Evolutionary conservation across 92 coral and sea anemone species (phyloP).

Genomic region (Pocillopora grandis): DNA sequence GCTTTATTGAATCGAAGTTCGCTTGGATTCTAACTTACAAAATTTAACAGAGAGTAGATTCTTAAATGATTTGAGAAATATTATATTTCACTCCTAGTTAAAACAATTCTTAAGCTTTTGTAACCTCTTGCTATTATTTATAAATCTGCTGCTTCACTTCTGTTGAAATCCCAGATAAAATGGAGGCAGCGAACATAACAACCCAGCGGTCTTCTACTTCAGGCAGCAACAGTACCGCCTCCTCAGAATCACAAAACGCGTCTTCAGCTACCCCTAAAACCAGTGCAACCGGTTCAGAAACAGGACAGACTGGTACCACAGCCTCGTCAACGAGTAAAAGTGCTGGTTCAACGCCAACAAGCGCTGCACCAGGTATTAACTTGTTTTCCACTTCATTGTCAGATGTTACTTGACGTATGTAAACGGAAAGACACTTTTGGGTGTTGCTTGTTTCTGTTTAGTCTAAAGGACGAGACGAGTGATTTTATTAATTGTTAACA

Average conservation of each 20-base stretch:
- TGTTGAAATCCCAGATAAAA: slow-evolving; percentile 66
- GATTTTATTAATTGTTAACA: not conserved
- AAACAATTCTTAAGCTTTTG: too few species aligned
- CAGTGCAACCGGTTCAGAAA: slow-evolving; percentile 49
- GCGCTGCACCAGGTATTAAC: slow-evolving; percentile 23
- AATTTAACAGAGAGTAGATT: too few species aligned
- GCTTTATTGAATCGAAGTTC: too few species aligned
- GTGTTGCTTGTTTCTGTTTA: not conserved
- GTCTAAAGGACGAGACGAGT: not conserved
- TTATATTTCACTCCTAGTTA: too few species aligned
- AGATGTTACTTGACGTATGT: not conserved
- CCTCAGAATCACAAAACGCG: slow-evolving; percentile 27
- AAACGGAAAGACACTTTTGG: not conserved
- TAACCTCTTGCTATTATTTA: too few species aligned
- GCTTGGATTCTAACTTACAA: too few species aligned
- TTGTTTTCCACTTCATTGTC: not conserved
- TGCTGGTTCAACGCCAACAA: slow-evolving; percentile 29
- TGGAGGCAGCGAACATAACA: slow-evolving; percentile 72
- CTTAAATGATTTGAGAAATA: too few species aligned
- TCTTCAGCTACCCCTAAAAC: slow-evolving; percentile 31
- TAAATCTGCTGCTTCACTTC: not conserved
- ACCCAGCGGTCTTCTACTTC: slow-evolving; percentile 42
- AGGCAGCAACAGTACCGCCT: slow-evolving; percentile 12
- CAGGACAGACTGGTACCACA: slow-evolving; percentile 50
- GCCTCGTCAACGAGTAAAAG: slow-evolving; percentile 40